Percentiles rank a stretch among this genome's conserved stretches.
These are phyloP conservation scores for Bambusicola thoracicus DNA, from an alignment of 2,113 vertebrate genomes.

Conservation along the genomic window DNA sequence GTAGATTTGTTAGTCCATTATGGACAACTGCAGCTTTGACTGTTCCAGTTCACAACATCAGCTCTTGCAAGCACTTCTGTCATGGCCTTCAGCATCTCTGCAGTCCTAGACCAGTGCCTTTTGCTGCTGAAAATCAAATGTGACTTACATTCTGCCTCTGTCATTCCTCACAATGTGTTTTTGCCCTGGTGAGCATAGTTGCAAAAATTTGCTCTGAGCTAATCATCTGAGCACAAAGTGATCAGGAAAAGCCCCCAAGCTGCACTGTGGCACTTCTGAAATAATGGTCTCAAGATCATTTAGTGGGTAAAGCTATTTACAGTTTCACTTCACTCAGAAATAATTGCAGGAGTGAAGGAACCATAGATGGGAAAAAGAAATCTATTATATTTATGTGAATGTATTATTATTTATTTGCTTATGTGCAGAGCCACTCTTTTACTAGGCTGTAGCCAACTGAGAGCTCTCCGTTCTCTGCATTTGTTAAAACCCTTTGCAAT, in stretches of 20 bases:
- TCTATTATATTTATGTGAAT: constrained; percentile 31
- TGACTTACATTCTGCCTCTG: constrained; percentile 39
- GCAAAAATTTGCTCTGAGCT: constrained; percentile 53
- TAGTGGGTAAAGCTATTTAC: constrained; percentile 63
- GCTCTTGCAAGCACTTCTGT: neutral
- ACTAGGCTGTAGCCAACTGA: neutral
- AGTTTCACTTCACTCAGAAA: constrained; percentile 61
- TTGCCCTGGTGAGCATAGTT: constrained; percentile 57
- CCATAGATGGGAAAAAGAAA: constrained; percentile 37
- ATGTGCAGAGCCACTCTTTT: constrained; percentile 8
- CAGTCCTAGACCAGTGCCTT: constrained; percentile 22
- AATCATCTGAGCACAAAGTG: constrained; percentile 43
- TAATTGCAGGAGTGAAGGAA: constrained; percentile 44
- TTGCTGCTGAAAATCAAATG: constrained; percentile 49
- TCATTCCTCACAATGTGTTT: constrained; percentile 40
- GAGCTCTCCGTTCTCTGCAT: constrained; percentile 11
- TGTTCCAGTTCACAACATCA: constrained; percentile 4
- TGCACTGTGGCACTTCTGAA: constrained; percentile 38
- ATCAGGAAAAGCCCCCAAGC: constrained; percentile 6
- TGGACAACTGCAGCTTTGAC: neutral
- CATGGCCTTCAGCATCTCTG: constrained; percentile 39
- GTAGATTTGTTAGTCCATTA: neutral
- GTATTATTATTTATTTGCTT: constrained; percentile 59
- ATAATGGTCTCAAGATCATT: constrained; percentile 44
- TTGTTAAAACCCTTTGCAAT: constrained; percentile 14